A percentile compares a stretch with the other conserved stretches of the same genome.
phyloP scores from a whole-genome alignment of 2,888 invertebrate genomes.

The Thereva nobilitata region DNA sequence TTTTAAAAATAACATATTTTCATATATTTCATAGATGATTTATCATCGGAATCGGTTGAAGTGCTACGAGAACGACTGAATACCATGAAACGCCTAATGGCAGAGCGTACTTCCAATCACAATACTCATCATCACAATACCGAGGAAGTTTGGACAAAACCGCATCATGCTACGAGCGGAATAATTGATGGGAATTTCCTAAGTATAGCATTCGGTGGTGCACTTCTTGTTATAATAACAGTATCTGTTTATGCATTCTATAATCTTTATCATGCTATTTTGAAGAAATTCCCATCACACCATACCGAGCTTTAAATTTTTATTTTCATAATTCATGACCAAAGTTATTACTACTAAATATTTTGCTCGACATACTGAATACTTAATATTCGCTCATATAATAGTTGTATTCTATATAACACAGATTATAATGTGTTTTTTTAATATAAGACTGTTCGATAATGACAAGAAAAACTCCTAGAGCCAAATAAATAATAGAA shows the following conservation, averaged over 20 bases:
- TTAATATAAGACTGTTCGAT: no score
- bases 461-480: no score
- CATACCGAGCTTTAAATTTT: constrained; percentile 75
- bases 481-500: no score
- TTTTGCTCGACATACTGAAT: no score
- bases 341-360: no score
- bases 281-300: constrained; percentile 79
- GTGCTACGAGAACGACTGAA: constrained; percentile 76
- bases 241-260: constrained; percentile 86
- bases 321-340: not conserved
- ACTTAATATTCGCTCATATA: no score
- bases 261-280: constrained; percentile 76
- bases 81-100: constrained; percentile 81
- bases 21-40: constrained; percentile 48
- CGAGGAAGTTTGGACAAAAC: constrained; percentile 55
- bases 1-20: not conserved
- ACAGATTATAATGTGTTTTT: no score
- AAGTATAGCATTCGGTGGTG: constrained; percentile 80
- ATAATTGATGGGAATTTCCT: constrained; percentile 83
- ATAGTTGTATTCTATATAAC: no score
- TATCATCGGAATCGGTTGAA: constrained; percentile 73
- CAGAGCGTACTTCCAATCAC: constrained; percentile 65
- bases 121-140: not conserved
- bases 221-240: constrained; percentile 75
- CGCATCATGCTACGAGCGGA: constrained; percentile 58